Evolutionary conservation across 2,113 vertebrate genomes (phyloP).

Genomic region (Aramus guarauna): DNA sequence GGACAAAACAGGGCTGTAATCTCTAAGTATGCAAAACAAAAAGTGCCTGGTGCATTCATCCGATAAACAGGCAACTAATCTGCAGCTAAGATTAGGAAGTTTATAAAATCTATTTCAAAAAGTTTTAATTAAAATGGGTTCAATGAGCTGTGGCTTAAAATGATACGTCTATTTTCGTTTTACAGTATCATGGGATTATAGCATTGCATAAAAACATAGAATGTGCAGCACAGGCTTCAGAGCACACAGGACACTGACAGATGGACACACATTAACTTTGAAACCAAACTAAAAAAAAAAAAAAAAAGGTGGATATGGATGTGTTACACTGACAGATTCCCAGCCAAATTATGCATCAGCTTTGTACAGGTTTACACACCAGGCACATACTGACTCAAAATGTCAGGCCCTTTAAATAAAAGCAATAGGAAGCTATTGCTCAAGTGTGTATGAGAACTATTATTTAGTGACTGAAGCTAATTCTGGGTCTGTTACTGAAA

Average conservation of each 20-base stretch:
- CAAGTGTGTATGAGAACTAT: neutral
- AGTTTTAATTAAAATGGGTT: constrained; percentile 39
- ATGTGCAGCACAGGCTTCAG: neutral
- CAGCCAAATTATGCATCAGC: neutral
- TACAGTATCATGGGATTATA: neutral
- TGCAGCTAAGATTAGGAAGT: neutral
- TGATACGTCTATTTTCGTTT: constrained; percentile 5
- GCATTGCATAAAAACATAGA: neutral
- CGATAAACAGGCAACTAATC: constrained; percentile 7
- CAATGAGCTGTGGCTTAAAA: constrained; percentile 1
- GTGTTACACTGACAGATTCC: neutral
- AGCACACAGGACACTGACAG: neutral
- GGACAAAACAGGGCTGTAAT: constrained; percentile 17
- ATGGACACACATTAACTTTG: neutral
- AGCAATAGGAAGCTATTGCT: neutral
- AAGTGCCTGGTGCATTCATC: neutral
- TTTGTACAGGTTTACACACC: neutral
- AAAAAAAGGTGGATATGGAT: neutral
- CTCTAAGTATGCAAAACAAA: constrained; percentile 14
- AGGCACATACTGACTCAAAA: neutral
- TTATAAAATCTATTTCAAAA: constrained; percentile 35
- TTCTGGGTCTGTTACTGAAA: neutral
- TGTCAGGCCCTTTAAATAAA: neutral
- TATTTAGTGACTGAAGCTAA: neutral
- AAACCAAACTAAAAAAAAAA: neutral